Evolutionary conservation across 2,113 vertebrate species (phyloP).

Genomic region (Climacteris rufus): DNA sequence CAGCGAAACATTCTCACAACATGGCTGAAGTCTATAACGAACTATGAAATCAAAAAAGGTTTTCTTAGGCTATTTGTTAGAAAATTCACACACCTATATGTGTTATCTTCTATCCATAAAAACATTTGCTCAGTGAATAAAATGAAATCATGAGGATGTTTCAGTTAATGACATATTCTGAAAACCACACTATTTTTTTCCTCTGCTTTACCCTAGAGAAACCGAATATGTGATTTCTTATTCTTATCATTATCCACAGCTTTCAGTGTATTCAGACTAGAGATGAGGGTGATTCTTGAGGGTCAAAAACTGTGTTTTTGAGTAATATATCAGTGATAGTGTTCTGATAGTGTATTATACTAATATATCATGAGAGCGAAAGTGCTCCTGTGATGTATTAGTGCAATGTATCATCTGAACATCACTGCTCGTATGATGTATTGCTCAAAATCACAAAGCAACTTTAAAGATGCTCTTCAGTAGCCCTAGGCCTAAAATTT

Average conservation of each 20-base stretch:
- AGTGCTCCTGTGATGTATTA: conserved; percentile 63
- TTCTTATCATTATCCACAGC: background rate
- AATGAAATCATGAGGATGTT: background rate
- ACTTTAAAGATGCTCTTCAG: conserved; percentile 57
- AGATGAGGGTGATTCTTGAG: conserved; percentile 29
- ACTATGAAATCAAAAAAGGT: background rate
- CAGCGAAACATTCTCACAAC: background rate
- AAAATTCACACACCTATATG: background rate
- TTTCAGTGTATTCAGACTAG: background rate
- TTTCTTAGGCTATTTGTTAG: background rate
- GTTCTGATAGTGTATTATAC: conserved; percentile 63
- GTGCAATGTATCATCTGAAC: conserved; percentile 63
- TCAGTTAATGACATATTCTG: background rate
- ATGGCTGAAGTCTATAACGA: background rate
- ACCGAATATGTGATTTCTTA: background rate
- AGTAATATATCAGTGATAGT: conserved; percentile 65
- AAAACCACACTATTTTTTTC: background rate
- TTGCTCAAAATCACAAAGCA: conserved; percentile 60
- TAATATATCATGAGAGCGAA: conserved; percentile 66
- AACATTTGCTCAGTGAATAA: background rate
- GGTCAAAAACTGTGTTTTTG: conserved; percentile 59
- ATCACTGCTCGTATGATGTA: conserved; percentile 55
- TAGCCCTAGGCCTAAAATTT: conserved; percentile 43
- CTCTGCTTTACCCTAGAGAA: background rate
- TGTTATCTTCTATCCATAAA: background rate